Base-by-base conservation (phyloP, 2,113 vertebrate species). In the Xiphophorus maculatus region DNA sequence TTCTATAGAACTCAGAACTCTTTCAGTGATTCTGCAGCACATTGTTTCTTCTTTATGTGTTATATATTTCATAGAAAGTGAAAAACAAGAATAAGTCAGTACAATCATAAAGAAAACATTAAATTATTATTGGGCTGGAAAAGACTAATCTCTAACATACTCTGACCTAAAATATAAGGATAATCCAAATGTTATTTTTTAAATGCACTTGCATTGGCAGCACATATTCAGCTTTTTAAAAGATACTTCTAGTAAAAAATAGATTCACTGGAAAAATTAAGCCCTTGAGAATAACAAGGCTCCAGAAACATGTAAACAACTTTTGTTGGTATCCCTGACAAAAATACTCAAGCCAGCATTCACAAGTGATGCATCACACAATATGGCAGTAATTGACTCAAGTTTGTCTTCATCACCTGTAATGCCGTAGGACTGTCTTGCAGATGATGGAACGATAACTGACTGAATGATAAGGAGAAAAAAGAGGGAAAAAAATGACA, bases 291-390 rank as follows among this genome's bases (percentile, higher is more conserved):
- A 85, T 79, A 92, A 84, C 73, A 80, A 77, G 42, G 69, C 68
- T 22, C 77, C 60, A 76, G 69, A 91, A 93, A 89, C 87, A 93
- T 89, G 87, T 86, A 92, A 94, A 92, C 91, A 91, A 73, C 73
- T 76, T 92, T 88, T 87, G 74, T 84, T 81, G 58, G 63, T 87
- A 78, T 77, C 70, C 66, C 81, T 62, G 30, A 76, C 69, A 74
- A 70, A 68, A 71, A 84, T 51, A 83, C 72, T 79, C 69, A 66
- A 66, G 73, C 82, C 88, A 88, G 80, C 66, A 70, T 79, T 74
- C 77, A 80, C 75, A 76, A 80, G 82, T 82, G 79, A 88, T 33
- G 76, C 82, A 83, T 90, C 76, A 71, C 66, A 63, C 77, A 88
- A 82, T 78, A 68, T 84, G 82, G 91, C 82, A 87, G 76, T 74